Base-by-base conservation (phyloP, 1,140 invertebrate genomes). In the Globodera rostochiensis region DNA sequence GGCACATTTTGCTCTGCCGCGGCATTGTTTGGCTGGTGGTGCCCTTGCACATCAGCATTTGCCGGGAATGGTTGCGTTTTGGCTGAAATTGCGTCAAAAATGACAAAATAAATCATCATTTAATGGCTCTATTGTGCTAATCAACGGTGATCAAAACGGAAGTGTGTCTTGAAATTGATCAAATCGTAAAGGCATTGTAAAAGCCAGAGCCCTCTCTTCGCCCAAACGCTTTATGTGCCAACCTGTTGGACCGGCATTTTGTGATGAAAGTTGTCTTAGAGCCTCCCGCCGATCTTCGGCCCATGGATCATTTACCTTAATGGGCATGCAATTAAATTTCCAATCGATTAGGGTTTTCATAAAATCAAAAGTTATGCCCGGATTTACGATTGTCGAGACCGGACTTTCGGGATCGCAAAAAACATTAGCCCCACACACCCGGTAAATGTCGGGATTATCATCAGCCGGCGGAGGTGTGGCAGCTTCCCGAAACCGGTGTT, bases 201-300 rank as follows among this genome's bases (percentile, higher is more conserved):
- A 19, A 73, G 66, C 25, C 66, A 46, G 25, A 19, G 15, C 73
- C n/a, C 25, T 79, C 77, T 25, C 21, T 15, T 71, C 8, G 49
- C 36, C 5, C 75, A 36, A 36, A 36, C 1, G 77, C 46, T 53
- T 53, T 73, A n/a, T 78, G 60, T 25, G 45, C 50, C 6, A 60
- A 64, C 57, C 57, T 64, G 57, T 15, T 64, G 11, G 57, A 0
- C 5, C 57, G 9, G 74, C 21, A 11, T 87, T 83, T 66, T 86
- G 85, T 11, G 84, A 74, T 77, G 86, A 89, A 8, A 88, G 74
- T 79, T 88, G 87, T 50, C 80, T 79, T 53, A 88, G 47, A 4
- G 87, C 87, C 69, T 86, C 86, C 45, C 74, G 71, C 46, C 87
- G 66, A 73, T 88, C 87, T 11, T 88, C 88, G 47, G 80, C 85